Conservation (phyloP, 2,888 invertebrate species). For the Cinara cedri region DNA sequence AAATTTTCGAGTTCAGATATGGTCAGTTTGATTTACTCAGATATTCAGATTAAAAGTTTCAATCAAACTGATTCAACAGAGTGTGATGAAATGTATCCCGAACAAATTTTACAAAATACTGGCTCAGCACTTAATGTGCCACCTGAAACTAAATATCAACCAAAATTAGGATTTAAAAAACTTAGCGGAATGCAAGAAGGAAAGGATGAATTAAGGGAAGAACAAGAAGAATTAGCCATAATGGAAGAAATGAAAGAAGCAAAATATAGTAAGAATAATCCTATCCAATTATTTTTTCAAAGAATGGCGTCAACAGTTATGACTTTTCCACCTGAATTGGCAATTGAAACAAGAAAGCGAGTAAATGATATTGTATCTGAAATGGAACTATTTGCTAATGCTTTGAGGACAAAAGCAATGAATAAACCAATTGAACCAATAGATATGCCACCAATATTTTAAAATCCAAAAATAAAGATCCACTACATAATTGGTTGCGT, state of each 20-base stretch:
- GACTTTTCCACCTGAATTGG: constrained; percentile 5
- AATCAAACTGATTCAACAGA: background rate
- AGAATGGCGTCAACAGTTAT: constrained; percentile 2
- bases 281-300: constrained; percentile 15
- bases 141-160: background rate
- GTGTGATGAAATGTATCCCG: background rate
- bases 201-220: background rate
- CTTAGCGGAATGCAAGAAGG: background rate
- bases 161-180: background rate
- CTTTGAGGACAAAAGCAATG: background rate
- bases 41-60: background rate
- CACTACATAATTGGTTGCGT: too few relatives aligned
- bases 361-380: constrained; percentile 9
- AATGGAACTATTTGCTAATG: constrained; percentile 14
- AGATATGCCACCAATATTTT: too few relatives aligned
- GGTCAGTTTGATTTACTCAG: background rate
- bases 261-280: background rate
- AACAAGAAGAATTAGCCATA: background rate
- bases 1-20: background rate
- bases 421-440: too few relatives aligned
- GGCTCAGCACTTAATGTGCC: background rate
- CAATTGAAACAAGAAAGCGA: background rate
- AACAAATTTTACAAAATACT: background rate
- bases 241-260: background rate
- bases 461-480: too few relatives aligned